Conservation (phyloP, 2,797 vertebrate genomes). For the Halcyon smyrnensis region DNA sequence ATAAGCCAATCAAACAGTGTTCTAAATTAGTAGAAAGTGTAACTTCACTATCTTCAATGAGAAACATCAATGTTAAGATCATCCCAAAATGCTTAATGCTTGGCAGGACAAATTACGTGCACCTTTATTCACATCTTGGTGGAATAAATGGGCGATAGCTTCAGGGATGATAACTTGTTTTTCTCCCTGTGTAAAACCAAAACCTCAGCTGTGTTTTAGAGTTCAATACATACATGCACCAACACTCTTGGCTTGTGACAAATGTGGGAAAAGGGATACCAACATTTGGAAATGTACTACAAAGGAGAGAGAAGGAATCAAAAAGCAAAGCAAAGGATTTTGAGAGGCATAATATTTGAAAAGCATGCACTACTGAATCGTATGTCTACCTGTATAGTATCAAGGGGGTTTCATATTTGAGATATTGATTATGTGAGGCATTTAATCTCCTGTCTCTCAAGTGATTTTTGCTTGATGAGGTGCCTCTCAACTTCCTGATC, state of each 20-base stretch:
- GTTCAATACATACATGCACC: not conserved
- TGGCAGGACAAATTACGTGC: not conserved
- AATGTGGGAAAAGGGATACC: not conserved
- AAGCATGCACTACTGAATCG: not conserved
- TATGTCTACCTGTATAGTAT: not conserved
- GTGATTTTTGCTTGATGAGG: not conserved
- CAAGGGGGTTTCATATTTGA: not conserved
- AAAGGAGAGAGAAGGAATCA: not conserved
- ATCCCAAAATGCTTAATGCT: not conserved
- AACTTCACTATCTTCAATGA: not conserved
- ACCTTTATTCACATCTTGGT: not conserved
- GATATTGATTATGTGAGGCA: not conserved
- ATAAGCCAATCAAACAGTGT: not conserved
- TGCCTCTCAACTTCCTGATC: not conserved
- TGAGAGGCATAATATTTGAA: not conserved
- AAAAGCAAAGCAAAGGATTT: conserved; percentile 19
- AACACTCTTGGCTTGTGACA: not conserved
- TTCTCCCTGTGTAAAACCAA: not conserved
- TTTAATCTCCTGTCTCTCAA: not conserved
- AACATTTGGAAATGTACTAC: not conserved
- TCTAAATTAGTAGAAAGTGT: not conserved
- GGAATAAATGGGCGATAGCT: not conserved
- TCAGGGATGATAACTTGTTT: not conserved
- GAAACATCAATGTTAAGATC: not conserved
- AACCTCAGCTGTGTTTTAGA: not conserved